A percentile compares a stretch with the other conserved stretches of the same genome.
phyloP scores from a whole-genome alignment of 2,113 vertebrate genomes.

The Catharus fuscescens region DNA sequence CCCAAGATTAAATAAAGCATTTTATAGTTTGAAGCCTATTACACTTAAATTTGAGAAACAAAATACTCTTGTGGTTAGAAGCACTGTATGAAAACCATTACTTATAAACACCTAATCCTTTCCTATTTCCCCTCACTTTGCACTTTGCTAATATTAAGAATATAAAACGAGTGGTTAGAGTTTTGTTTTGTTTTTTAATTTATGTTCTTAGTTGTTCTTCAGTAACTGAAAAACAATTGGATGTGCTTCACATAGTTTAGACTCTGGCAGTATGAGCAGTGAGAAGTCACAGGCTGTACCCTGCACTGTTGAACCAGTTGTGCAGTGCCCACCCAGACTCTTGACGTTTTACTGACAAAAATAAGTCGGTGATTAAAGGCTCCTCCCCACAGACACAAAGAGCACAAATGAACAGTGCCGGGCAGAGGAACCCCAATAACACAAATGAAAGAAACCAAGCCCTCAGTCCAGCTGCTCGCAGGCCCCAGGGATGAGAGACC shows the following conservation, averaged over 20 bases:
- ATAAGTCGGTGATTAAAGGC: neutral
- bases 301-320: neutral
- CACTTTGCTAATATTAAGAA: neutral
- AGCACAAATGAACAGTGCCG: neutral
- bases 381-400: neutral
- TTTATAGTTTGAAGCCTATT: neutral
- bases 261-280: neutral
- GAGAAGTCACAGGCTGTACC: neutral
- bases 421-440: neutral
- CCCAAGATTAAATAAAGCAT: constrained; percentile 35
- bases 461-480: neutral
- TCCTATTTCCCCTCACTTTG: neutral
- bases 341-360: neutral
- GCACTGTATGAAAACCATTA: neutral
- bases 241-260: neutral
- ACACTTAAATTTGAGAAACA: neutral
- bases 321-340: neutral
- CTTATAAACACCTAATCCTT: constrained; percentile 2
- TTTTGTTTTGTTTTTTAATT: neutral
- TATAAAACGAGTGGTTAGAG: neutral
- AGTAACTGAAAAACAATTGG: neutral
- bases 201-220: neutral
- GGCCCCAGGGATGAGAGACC: accelerated
- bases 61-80: constrained; percentile 13
- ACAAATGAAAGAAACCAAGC: neutral